Evolutionary conservation across 53 echinoderm and acorn worm species (phyloP).

Genomic region (Echinometra lucunter): DNA sequence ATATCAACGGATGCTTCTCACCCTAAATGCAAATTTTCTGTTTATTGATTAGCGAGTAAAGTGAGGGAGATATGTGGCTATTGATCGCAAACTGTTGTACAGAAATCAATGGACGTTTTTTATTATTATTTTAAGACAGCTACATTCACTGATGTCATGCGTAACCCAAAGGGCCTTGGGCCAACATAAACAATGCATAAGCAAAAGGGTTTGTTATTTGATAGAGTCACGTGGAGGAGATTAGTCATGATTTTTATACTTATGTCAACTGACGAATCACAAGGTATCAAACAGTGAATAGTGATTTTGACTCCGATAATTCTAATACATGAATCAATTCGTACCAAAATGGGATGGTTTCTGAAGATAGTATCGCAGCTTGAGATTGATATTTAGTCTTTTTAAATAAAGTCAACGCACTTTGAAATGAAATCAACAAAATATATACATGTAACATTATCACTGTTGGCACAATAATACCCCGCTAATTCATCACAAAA

Average conservation of each 20-base stretch:
- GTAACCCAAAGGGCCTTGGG: not conserved
- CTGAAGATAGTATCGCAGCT: too few species aligned
- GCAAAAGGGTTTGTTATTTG: not conserved
- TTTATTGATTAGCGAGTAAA: conserved; percentile 17
- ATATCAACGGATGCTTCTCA: not conserved
- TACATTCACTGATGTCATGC: not conserved
- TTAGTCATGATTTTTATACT: not conserved
- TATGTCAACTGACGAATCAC: too few species aligned
- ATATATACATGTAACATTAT: too few species aligned
- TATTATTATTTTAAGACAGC: not conserved
- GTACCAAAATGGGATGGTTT: too few species aligned
- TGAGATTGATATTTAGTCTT: too few species aligned
- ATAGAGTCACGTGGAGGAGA: not conserved
- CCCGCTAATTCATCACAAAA: too few species aligned
- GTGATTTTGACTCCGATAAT: too few species aligned
- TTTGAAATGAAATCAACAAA: too few species aligned
- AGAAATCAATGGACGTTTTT: not conserved
- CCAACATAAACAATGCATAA: not conserved
- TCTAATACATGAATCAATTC: too few species aligned
- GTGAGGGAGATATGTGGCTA: not conserved
- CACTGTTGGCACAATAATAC: too few species aligned
- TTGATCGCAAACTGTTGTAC: not conserved
- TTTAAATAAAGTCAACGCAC: too few species aligned
- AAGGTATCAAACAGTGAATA: too few species aligned
- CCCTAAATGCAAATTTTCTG: not conserved